Evolutionary conservation across 2,888 invertebrate genomes (phyloP).

Genomic region (Digitonthophagus gazella): DNA sequence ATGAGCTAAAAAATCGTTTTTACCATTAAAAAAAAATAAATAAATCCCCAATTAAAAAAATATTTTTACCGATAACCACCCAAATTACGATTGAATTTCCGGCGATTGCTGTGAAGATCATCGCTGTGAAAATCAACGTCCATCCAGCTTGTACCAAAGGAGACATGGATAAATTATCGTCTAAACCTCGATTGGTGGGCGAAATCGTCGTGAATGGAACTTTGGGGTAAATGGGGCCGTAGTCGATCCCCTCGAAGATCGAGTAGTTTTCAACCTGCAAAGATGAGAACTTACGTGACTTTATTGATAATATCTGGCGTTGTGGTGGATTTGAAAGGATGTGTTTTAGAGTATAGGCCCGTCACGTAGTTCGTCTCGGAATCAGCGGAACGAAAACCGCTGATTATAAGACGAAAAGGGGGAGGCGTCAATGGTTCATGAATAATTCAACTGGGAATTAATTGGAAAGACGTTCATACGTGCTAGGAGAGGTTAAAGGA

Average conservation of each 20-base stretch:
- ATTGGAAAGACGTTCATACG: too few species aligned
- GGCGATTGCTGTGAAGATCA: slow-evolving; percentile 76
- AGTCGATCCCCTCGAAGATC: neutral
- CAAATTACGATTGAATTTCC: slow-evolving; percentile 91
- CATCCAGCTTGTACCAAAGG: slow-evolving; percentile 68
- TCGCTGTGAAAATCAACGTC: slow-evolving; percentile 72
- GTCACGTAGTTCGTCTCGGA: too few species aligned
- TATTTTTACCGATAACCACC: slow-evolving; percentile 74
- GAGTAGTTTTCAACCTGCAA: neutral
- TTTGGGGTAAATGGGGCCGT: neutral
- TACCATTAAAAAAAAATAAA: neutral
- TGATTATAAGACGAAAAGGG: too few species aligned
- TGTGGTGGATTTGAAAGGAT: too few species aligned
- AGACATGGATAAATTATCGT: slow-evolving; percentile 56
- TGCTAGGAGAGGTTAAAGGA: too few species aligned
- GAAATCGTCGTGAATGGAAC: neutral
- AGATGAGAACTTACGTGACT: too few species aligned
- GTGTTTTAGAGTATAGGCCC: too few species aligned
- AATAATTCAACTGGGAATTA: too few species aligned
- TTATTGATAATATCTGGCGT: too few species aligned
- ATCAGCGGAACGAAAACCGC: too few species aligned
- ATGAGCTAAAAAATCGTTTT: slow-evolving; percentile 62
- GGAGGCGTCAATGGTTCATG: too few species aligned
- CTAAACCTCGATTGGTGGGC: neutral
- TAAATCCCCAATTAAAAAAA: neutral